phyloP scores from a whole-genome alignment of 2,797 vertebrate species.

The Myotis daubentonii region DNA sequence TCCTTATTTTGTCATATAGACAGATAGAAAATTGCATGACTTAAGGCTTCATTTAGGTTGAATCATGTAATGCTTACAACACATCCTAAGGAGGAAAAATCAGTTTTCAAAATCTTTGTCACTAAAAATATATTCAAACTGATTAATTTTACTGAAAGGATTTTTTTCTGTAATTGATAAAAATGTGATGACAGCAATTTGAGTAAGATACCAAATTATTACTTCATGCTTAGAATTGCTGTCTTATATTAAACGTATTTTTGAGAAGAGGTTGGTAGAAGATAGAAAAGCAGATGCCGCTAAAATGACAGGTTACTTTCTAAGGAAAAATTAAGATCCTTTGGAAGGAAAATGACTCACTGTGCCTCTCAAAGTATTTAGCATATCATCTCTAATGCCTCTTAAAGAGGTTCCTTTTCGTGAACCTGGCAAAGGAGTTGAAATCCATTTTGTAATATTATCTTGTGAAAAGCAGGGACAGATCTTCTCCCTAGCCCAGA shows the following conservation, averaged over 20 bases:
- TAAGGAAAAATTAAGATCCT: slow-evolving; percentile 38
- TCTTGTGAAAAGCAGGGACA: slow-evolving; percentile 25
- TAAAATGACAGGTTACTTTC: slow-evolving; percentile 53
- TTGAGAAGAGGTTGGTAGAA: not conserved
- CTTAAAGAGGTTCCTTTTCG: not conserved
- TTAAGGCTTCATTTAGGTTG: slow-evolving; percentile 44
- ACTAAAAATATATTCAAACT: slow-evolving; percentile 25
- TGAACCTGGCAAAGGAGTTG: slow-evolving; percentile 3
- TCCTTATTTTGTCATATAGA: slow-evolving; percentile 44
- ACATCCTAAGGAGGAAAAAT: not conserved
- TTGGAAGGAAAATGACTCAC: slow-evolving; percentile 28
- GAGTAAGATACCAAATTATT: slow-evolving; percentile 34
- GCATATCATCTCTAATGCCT: slow-evolving; percentile 45
- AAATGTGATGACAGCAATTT: slow-evolving; percentile 40
- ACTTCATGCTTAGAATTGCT: slow-evolving; percentile 44
- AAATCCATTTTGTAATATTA: slow-evolving; percentile 17
- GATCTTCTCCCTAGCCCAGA: not conserved
- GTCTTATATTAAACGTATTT: slow-evolving; percentile 35
- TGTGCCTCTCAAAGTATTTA: slow-evolving; percentile 40
- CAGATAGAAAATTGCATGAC: slow-evolving; percentile 43
- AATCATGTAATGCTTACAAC: slow-evolving; percentile 31
- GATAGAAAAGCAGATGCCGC: slow-evolving; percentile 12
- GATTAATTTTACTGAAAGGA: slow-evolving; percentile 24
- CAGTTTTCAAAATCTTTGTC: slow-evolving; percentile 49
- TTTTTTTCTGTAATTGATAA: slow-evolving; percentile 43